Base-by-base conservation (phyloP, 2,113 vertebrate species). In the Ramphastos sulfuratus region DNA sequence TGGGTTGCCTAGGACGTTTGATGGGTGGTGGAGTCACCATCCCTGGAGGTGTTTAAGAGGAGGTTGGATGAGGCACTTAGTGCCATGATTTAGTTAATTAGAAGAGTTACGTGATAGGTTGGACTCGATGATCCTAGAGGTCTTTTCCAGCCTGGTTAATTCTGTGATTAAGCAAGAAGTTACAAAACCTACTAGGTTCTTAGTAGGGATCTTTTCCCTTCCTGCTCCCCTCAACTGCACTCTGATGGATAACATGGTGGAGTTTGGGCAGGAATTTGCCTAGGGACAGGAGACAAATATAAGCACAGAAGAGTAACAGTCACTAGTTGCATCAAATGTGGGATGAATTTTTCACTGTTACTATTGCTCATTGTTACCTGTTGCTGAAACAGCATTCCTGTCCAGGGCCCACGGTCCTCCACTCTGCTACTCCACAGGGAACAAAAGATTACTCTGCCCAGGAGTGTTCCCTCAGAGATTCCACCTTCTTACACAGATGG, bases 341-440 rank as follows among this genome's bases (percentile, higher is more conserved):
- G 72, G 33, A 78, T 86, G 92, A 96, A 89, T 89, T 95, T 95
- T 94, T 87, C 85, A 82, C 39, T 17, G 10, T 13, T 72, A 44
- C 52, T 61, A 15, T 10, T 75, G 58, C 52, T 81, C 27, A 7
- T 42, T 86, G 66, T 19, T 7, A 42, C 1, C 1, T 23, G 33
- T 21, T 3, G 3, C 66, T 2, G 4, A 37, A 48, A 3, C 37
- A 76, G 50, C 31, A 39, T 33, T 54, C 23, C 59, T 95, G 85
- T 46, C 79, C n/a, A 18, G 50, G 33, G 92, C 54, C 74, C 33
- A 8, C 16, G 28, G 60, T 82, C 50, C 65, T 81, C 33, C 2
- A 0, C 54, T 59, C 33, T 61, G 64, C 7, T 8, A 10, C n/a
- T 82, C 37, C 63, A 27, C 27, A 31, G 54, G 71, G 69, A 8